These are phyloP conservation scores for Troides aeacus DNA, from an alignment of 2,888 invertebrate species.

Conservation along the genomic window DNA sequence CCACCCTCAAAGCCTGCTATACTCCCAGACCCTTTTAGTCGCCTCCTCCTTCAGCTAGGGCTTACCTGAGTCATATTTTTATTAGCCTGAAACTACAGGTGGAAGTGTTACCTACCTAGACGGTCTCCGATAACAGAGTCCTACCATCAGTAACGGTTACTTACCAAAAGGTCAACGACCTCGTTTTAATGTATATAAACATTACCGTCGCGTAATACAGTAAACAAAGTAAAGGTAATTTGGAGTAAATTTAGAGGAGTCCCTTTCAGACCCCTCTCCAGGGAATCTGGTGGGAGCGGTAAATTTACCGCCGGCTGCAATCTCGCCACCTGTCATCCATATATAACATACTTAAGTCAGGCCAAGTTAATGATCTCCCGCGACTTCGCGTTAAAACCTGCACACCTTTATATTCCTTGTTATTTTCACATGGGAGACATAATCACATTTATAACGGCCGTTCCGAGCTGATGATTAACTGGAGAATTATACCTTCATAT, in stretches of 20 bases:
- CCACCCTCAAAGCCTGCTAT: too few species aligned
- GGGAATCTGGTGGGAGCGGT: slow-evolving; percentile 8
- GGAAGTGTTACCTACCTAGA: too few species aligned
- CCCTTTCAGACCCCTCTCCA: slow-evolving; percentile 12
- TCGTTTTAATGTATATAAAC: too few species aligned
- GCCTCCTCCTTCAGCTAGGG: too few species aligned
- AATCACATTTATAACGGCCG: not conserved
- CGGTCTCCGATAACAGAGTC: too few species aligned
- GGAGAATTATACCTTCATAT: too few species aligned
- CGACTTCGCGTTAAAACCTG: slow-evolving; percentile 1
- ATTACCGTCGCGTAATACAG: not conserved
- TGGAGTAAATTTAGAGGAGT: slow-evolving; percentile 11
- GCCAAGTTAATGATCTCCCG: slow-evolving; percentile 16
- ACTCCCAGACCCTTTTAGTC: too few species aligned
- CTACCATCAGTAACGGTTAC: too few species aligned
- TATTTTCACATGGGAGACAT: not conserved
- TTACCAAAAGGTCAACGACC: too few species aligned
- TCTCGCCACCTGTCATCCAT: slow-evolving; percentile 26
- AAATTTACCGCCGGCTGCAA: slow-evolving; percentile 15
- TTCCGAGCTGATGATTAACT: too few species aligned
- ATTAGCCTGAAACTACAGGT: too few species aligned
- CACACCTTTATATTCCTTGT: not conserved
- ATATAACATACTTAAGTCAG: slow-evolving; percentile 19
- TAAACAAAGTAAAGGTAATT: slow-evolving; percentile 17
- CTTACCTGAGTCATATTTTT: too few species aligned